These are phyloP conservation scores for Microtus richardsoni DNA, from an alignment of 2,113 vertebrate species.

Conservation along the genomic window DNA sequence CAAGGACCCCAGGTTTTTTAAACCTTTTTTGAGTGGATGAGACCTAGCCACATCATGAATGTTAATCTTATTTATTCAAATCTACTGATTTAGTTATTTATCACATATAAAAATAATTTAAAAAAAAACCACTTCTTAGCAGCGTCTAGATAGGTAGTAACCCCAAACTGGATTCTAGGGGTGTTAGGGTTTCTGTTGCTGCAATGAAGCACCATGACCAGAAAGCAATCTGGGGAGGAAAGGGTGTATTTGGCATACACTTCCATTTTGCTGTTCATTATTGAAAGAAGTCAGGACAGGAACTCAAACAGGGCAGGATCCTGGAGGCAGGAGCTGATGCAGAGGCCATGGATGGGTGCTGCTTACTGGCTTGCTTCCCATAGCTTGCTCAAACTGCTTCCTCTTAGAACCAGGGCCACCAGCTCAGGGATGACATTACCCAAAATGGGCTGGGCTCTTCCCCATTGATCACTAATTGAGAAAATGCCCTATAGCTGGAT, in stretches of 20 bases:
- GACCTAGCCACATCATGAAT: background rate
- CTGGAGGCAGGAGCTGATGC: background rate
- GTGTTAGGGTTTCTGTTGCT: background rate
- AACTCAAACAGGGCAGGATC: background rate
- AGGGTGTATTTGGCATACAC: background rate
- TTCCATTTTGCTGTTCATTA: background rate
- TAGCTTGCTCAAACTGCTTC: background rate
- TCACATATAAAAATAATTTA: background rate
- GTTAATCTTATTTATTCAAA: background rate
- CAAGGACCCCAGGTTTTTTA: background rate
- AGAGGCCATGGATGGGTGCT: background rate
- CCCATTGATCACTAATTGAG: background rate
- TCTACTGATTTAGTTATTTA: background rate
- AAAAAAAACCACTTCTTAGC: background rate
- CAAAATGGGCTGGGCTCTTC: background rate
- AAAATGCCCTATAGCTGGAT: background rate
- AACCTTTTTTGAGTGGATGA: background rate
- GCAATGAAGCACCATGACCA: background rate
- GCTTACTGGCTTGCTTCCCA: background rate
- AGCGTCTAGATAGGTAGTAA: background rate
- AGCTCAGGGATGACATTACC: background rate
- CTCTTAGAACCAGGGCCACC: background rate
- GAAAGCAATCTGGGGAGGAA: background rate
- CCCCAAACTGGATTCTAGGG: background rate
- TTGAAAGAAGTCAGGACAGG: background rate